Evolutionary conservation across 2,888 invertebrate genomes (phyloP).

Genomic region (Limnephilus rhombicus): DNA sequence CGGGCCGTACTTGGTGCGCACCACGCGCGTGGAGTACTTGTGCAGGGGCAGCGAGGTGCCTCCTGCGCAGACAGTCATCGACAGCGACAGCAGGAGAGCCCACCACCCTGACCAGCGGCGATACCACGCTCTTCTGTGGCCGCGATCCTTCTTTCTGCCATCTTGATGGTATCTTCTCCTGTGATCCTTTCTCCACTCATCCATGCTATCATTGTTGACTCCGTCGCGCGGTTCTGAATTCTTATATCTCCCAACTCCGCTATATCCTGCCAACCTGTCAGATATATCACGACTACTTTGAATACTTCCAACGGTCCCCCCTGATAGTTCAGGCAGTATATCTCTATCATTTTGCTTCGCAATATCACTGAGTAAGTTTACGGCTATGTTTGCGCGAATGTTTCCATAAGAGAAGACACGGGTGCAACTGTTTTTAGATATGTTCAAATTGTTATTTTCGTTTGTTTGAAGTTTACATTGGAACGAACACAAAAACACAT

Average conservation of each 20-base stretch:
- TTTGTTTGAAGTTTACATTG: constrained; percentile 12
- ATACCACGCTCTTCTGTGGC: constrained; percentile 21
- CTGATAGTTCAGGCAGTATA: neutral
- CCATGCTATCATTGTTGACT: neutral
- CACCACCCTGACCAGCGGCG: constrained; percentile 69
- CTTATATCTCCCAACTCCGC: neutral
- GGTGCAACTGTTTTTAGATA: constrained; percentile 19
- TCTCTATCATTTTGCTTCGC: neutral
- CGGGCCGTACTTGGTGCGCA: constrained; percentile 93
- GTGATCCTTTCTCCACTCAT: neutral
- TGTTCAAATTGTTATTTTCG: constrained; percentile 13
- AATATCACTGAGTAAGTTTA: neutral
- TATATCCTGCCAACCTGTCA: neutral
- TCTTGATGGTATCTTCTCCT: constrained; percentile 7
- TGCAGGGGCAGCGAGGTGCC: constrained; percentile 78
- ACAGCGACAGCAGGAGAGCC: constrained; percentile 79
- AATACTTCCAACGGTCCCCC: constrained; percentile 3
- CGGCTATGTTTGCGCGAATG: neutral
- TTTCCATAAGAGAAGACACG: neutral
- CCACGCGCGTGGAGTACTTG: constrained; percentile 89
- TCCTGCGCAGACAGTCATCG: constrained; percentile 75
- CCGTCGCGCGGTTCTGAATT: neutral
- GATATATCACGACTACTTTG: constrained; percentile 1
- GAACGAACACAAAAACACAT: constrained; percentile 18
- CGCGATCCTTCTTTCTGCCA: constrained; percentile 14